A percentile compares a stretch with the other conserved stretches of the same genome.
phyloP scores from a whole-genome alignment of 2,113 vertebrate species.

The Fukomys damarensis region DNA sequence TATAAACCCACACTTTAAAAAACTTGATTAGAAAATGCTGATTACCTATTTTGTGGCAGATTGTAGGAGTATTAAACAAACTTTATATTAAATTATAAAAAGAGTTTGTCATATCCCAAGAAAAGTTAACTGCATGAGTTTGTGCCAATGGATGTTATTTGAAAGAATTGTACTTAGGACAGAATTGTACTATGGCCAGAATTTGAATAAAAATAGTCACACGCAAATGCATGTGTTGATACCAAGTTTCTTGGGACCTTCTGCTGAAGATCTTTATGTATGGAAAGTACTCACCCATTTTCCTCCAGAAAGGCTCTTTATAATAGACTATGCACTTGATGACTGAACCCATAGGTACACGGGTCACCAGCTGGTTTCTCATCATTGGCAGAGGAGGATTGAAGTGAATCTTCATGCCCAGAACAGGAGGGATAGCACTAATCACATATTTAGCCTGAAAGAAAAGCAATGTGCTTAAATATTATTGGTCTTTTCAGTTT shows the following conservation, averaged over 20 bases:
- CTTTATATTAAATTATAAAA: not conserved
- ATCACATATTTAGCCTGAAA: constrained; percentile 94
- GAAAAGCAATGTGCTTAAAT: constrained; percentile 52
- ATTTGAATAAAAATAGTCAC: constrained; percentile 47
- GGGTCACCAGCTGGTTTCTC: constrained; percentile 95
- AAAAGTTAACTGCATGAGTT: not conserved
- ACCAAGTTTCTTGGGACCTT: constrained; percentile 11
- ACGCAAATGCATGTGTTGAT: not conserved
- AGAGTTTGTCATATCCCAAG: not conserved
- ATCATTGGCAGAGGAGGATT: constrained; percentile 93
- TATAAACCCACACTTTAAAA: not conserved
- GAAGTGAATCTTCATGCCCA: constrained; percentile 96
- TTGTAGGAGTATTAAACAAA: constrained; percentile 39
- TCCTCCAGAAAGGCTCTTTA: constrained; percentile 96
- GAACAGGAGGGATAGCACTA: constrained; percentile 91
- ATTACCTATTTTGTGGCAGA: constrained; percentile 2
- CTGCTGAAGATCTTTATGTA: not conserved
- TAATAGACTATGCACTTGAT: constrained; percentile 99
- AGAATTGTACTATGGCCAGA: not conserved
- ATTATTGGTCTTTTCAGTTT: not conserved
- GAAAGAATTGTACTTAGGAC: not conserved
- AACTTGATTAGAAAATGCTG: constrained; percentile 1
- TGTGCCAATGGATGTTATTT: constrained; percentile 13
- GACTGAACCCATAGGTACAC: constrained; percentile 96
- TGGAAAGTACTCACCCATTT: constrained; percentile 89